Base-by-base conservation (phyloP, 2,888 invertebrate genomes). In the Dendrolimus houi region DNA sequence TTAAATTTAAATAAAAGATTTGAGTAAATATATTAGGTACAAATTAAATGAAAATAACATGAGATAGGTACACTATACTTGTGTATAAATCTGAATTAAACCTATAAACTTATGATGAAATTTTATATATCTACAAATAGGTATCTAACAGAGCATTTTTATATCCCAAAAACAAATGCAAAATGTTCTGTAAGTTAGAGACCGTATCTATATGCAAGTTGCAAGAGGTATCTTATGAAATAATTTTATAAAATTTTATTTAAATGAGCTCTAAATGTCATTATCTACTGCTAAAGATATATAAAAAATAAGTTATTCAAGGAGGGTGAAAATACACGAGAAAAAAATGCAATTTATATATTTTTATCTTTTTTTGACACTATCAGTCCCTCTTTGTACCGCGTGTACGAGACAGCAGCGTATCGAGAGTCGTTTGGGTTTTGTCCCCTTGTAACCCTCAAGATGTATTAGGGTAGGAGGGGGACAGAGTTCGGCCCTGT, bases 291-390 rank as follows among this genome's bases (percentile, higher is more conserved):
- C 52, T 47, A 12, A 41, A 57, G 56, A 61, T 57, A 59, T 42
- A 55, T 52, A 55, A 55, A 42, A 47, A 47, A 61, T 55, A 58
- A 55, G 57, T 52, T 58, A 42, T 56, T 54, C 14, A 10, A 55
- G 29, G 53, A 60, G 57, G 56, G 57, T 56, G 14, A 55, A 55
- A 56, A 13, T 55, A 13, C 42, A 41, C 13, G 68, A 70, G 66
- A 70, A 75, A 81, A 78, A 85, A 79, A 71, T 70, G 85, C 83
- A 79, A 85, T 90, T 84, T 82, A 89, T 90, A 85, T 85, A 83
- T 83, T 88, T 88, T 90, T 91, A 90, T 91, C 89, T 91, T 91
- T 85, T 87, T 88, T 83, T 90, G 91, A 91, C 90, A 87, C 85
- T 90, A 90, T 91, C 90, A 75, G 77, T 64, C 80, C 85, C 86